These are phyloP conservation scores for Dicaeum eximium DNA, from an alignment of 2,113 vertebrate species.

Conservation along the genomic window DNA sequence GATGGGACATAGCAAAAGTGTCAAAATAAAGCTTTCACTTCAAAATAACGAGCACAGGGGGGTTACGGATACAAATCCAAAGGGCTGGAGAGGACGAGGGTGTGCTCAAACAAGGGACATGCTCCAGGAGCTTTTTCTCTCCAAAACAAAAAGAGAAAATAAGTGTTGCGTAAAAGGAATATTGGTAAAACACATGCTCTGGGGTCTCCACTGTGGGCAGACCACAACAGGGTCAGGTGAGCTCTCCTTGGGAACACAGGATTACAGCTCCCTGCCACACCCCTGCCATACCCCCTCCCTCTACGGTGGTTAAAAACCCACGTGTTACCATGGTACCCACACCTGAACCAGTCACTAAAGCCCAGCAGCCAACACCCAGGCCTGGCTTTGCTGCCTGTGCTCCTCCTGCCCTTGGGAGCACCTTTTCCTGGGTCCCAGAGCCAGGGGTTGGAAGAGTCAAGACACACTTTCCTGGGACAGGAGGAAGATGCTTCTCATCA, in stretches of 20 bases:
- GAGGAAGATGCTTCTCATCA: neutral
- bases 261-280: neutral
- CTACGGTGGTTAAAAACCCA: neutral
- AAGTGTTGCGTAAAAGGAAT: neutral
- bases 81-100: neutral
- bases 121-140: neutral
- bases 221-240: neutral
- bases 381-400: neutral
- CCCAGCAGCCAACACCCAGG: fast-evolving
- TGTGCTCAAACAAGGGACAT: neutral
- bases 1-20: neutral
- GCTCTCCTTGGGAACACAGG: neutral
- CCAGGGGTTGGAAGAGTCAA: neutral
- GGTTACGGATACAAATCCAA: neutral
- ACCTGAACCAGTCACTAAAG: neutral
- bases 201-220: fast-evolving
- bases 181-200: neutral
- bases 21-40: neutral
- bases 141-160: neutral
- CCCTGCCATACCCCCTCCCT: neutral
- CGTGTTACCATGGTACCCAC: fast-evolving
- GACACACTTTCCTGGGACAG: fast-evolving
- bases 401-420: neutral
- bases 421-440: neutral
- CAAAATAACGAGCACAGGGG: neutral